Percentiles rank a stretch among this genome's conserved stretches.
phyloP scores from a whole-genome alignment of 1,140 invertebrate species.

The Akabosia matsudoensis region DNA sequence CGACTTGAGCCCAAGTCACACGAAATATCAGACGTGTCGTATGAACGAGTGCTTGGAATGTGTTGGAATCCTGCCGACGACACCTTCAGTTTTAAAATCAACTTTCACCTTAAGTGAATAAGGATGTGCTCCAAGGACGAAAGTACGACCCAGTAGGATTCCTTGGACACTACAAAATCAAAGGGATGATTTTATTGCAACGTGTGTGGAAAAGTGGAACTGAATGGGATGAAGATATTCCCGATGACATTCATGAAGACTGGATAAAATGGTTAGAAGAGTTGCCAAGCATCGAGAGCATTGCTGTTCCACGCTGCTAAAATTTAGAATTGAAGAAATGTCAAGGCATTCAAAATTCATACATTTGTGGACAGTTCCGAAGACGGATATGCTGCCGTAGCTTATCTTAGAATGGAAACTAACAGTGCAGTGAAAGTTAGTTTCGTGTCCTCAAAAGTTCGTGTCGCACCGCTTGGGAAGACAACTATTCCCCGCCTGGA shows the following conservation, averaged over 20 bases:
- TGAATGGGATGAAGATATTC: slow-evolving; percentile 39
- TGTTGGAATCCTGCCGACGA: slow-evolving; percentile 28
- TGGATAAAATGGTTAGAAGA: slow-evolving; percentile 28
- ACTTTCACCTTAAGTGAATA: background rate
- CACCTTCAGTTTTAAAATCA: slow-evolving; percentile 15
- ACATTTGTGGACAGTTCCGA: slow-evolving; percentile 49
- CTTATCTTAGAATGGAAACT: slow-evolving; percentile 41
- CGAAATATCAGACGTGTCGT: too few relatives aligned
- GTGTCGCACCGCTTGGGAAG: slow-evolving; percentile 20
- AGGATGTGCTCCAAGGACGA: background rate
- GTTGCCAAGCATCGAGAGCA: background rate
- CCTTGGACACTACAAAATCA: slow-evolving; percentile 4
- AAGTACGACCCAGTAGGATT: slow-evolving; percentile 17
- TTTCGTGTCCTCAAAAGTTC: slow-evolving; percentile 47
- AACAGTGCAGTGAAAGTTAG: background rate
- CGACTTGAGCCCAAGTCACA: background rate
- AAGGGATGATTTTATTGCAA: slow-evolving; percentile 28
- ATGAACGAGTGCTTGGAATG: slow-evolving; percentile 31
- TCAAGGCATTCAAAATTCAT: slow-evolving; percentile 42
- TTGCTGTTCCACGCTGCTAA: slow-evolving; percentile 37
- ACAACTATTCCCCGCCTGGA: slow-evolving; percentile 22
- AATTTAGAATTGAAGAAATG: background rate
- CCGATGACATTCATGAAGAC: background rate
- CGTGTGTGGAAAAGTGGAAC: slow-evolving; percentile 28
- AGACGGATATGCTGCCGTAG: slow-evolving; percentile 47